These are phyloP conservation scores for Crax fasciolata DNA, from an alignment of 2,797 vertebrate genomes.

Conservation along the genomic window DNA sequence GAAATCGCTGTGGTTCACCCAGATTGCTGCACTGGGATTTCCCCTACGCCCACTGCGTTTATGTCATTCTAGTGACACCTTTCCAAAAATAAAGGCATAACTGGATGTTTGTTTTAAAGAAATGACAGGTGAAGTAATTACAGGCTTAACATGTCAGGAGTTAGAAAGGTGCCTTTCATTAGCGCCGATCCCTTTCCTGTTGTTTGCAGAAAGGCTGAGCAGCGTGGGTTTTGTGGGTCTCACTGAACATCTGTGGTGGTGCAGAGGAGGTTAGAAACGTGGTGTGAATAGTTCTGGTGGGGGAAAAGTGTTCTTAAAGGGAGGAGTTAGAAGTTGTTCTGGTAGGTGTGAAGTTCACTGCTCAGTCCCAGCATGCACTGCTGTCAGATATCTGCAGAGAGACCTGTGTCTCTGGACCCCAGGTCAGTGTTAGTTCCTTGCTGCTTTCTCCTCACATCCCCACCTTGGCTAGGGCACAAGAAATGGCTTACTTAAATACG, in stretches of 20 bases:
- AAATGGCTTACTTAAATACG: background rate
- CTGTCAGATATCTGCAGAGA: background rate
- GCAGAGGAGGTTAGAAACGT: background rate
- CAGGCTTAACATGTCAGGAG: background rate
- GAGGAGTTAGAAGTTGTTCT: background rate
- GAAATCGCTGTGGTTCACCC: slow-evolving; percentile 2
- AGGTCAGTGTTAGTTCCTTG: background rate
- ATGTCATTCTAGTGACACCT: background rate
- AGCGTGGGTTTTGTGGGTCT: background rate
- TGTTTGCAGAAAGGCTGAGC: background rate
- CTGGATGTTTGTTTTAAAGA: slow-evolving; percentile 26
- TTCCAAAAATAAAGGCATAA: background rate
- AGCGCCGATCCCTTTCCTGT: background rate
- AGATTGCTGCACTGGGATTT: background rate
- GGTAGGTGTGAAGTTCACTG: background rate
- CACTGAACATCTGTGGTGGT: background rate
- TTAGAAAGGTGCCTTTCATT: background rate
- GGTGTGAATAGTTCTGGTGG: background rate
- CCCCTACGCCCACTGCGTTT: background rate
- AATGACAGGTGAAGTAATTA: background rate
- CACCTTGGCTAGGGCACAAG: background rate
- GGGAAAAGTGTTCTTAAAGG: background rate
- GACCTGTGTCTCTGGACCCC: background rate
- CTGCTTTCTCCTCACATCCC: background rate
- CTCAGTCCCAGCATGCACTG: background rate